A percentile compares a stretch with the other conserved stretches of the same genome.
These are phyloP conservation scores for Darevskia nairensis DNA, from an alignment of 2,797 vertebrate species.

Conservation along the genomic window DNA sequence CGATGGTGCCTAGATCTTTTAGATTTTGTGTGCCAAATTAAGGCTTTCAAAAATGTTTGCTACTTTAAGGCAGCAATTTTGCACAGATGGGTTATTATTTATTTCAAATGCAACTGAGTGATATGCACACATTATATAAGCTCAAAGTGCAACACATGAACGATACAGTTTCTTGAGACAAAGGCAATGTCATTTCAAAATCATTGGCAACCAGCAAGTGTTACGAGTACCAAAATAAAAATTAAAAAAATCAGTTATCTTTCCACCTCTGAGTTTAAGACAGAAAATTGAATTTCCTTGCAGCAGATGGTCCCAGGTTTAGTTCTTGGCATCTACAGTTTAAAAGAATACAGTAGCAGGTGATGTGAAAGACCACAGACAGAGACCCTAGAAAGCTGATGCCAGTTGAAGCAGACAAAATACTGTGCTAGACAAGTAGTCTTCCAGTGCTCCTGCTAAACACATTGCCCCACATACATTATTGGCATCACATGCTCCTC, in stretches of 20 bases:
- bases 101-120: background rate
- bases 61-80: background rate
- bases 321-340: background rate
- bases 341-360: background rate
- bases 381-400: background rate
- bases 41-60: constrained; percentile 6
- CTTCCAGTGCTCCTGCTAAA: background rate
- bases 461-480: background rate
- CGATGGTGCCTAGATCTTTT: background rate
- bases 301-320: background rate
- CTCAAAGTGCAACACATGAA: background rate
- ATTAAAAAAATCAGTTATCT: background rate
- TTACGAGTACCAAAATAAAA: background rate
- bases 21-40: background rate
- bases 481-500: background rate
- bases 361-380: background rate
- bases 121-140: background rate
- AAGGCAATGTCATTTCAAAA: constrained; percentile 1
- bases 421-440: background rate
- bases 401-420: background rate
- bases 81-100: background rate
- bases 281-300: constrained; percentile 11
- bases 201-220: background rate
- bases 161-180: background rate
- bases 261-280: background rate